These are phyloP conservation scores for Empidonax alnorum DNA, from an alignment of 2,113 vertebrate genomes.

Conservation along the genomic window DNA sequence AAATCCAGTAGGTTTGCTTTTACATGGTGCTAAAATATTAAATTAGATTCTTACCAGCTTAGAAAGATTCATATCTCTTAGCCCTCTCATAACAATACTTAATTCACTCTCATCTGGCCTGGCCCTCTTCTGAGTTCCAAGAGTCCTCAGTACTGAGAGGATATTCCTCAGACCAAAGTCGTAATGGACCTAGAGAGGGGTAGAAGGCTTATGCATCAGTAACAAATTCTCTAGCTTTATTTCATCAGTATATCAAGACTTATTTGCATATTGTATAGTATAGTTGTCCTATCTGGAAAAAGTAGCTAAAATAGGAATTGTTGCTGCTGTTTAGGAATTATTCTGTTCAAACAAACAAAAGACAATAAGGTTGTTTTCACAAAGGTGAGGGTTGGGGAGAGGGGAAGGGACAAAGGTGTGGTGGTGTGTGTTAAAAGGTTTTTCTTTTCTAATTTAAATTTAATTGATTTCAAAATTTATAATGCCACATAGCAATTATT, in stretches of 20 bases:
- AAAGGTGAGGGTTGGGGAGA: neutral
- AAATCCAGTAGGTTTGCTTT: neutral
- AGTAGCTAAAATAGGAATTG: neutral
- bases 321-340: neutral
- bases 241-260: neutral
- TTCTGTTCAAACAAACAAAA: neutral
- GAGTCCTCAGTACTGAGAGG: conserved; percentile 80
- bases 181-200: conserved; percentile 76
- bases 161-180: conserved; percentile 84
- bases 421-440: neutral
- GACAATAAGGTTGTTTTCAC: neutral
- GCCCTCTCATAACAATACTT: conserved; percentile 80
- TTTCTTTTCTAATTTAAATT: neutral
- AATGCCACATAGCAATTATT: neutral
- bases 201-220: neutral
- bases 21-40: neutral
- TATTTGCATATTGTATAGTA: neutral
- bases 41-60: conserved; percentile 73
- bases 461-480: neutral
- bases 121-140: conserved; percentile 80
- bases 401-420: no score
- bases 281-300: neutral
- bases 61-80: conserved; percentile 84
- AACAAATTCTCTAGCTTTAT: neutral
- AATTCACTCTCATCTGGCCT: conserved; percentile 76